Evolutionary conservation across 1,140 invertebrate genomes (phyloP).

Genomic region (Agraylea sexmaculata): DNA sequence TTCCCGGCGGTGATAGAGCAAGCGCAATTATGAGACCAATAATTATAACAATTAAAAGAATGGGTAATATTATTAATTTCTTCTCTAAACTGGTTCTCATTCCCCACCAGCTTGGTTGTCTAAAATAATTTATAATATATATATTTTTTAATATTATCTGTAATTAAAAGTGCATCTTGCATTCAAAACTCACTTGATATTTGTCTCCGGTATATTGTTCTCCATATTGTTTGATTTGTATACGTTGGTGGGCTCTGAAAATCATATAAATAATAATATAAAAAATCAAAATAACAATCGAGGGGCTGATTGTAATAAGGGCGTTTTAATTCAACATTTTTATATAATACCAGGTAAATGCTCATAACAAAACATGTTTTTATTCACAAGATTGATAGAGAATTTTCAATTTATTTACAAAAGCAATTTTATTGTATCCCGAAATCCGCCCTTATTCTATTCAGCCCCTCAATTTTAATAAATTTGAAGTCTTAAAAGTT

Average conservation of each 20-base stretch:
- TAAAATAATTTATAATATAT: slow-evolving; percentile 3
- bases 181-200: slow-evolving; percentile 8
- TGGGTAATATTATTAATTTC: slow-evolving; percentile 1
- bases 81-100: slow-evolving; percentile 6
- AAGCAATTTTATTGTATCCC: too few relatives aligned
- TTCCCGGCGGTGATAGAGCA: background rate
- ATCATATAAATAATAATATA: background rate
- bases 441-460: too few relatives aligned
- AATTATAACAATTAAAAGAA: background rate
- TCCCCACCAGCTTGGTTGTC: slow-evolving; percentile 11
- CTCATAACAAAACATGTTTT: too few relatives aligned
- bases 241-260: background rate
- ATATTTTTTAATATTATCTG: background rate
- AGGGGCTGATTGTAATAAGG: background rate
- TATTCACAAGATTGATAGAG: too few relatives aligned
- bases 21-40: slow-evolving; percentile 3
- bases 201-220: slow-evolving; percentile 11
- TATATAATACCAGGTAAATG: background rate
- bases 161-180: background rate
- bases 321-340: background rate
- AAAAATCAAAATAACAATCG: background rate
- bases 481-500: too few relatives aligned
- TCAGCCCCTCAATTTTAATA: too few relatives aligned
- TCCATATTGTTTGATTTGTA: slow-evolving; percentile 4
- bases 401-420: too few relatives aligned